phyloP scores from a whole-genome alignment of 2,113 vertebrate genomes.

The Monarcha castaneiventris region DNA sequence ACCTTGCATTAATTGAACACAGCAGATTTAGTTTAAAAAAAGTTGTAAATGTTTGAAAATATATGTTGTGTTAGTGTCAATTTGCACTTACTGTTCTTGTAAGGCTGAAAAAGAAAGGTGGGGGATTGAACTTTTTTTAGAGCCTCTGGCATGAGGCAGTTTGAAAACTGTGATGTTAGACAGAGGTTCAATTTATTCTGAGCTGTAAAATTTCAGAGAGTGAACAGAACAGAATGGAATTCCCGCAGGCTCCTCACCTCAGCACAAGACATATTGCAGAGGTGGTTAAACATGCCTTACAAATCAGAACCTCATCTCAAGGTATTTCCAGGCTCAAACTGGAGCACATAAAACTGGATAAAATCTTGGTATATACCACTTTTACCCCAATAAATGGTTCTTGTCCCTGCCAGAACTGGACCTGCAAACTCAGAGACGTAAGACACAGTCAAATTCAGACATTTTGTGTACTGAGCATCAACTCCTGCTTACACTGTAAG shows the following conservation, averaged over 20 bases:
- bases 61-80: accelerated
- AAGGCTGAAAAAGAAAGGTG: background rate
- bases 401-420: background rate
- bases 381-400: background rate
- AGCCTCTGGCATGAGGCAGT: background rate
- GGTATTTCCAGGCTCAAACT: background rate
- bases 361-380: background rate
- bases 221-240: background rate
- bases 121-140: background rate
- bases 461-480: background rate
- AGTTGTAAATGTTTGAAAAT: background rate
- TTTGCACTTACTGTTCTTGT: background rate
- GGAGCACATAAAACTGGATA: background rate
- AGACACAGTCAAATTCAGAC: background rate
- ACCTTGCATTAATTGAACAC: background rate
- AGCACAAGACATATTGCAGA: background rate
- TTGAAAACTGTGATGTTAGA: background rate
- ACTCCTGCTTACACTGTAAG: background rate
- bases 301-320: background rate
- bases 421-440: background rate
- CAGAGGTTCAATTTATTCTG: background rate
- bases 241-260: background rate
- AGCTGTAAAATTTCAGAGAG: background rate
- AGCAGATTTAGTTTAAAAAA: background rate
- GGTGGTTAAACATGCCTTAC: background rate